Evolutionary conservation across 2,888 invertebrate genomes (phyloP).

Genomic region (Lymantria monacha): DNA sequence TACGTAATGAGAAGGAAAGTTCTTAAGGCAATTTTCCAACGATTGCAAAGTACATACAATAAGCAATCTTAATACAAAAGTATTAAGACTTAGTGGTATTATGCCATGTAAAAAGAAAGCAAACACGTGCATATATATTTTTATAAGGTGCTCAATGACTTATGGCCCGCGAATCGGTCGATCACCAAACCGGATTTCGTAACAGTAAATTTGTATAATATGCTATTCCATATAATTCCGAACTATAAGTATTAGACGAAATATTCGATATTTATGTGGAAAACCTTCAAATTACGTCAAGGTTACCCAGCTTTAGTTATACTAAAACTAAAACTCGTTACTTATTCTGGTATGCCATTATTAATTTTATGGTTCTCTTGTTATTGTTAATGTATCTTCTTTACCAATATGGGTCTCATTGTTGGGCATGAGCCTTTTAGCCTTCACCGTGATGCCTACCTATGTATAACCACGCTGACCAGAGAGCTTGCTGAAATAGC

Average conservation of each 20-base stretch:
- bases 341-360: too few relatives aligned
- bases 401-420: too few relatives aligned
- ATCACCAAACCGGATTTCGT: conserved; percentile 37
- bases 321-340: too few relatives aligned
- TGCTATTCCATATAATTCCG: conserved; percentile 2
- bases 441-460: too few relatives aligned
- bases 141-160: conserved; percentile 12
- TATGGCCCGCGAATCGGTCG: conserved; percentile 9
- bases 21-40: conserved; percentile 1
- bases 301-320: not conserved
- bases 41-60: conserved; percentile 8
- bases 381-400: too few relatives aligned
- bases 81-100: conserved; percentile 8
- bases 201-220: conserved; percentile 17
- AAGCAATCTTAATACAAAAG: conserved; percentile 7
- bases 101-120: conserved; percentile 23
- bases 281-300: conserved; percentile 10
- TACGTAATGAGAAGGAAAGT: conserved; percentile 14
- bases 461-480: too few relatives aligned
- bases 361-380: too few relatives aligned
- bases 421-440: too few relatives aligned
- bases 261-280: conserved; percentile 8
- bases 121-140: conserved; percentile 6
- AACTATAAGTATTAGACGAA: not conserved
- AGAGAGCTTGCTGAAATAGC: too few relatives aligned